Base-by-base conservation (phyloP, 2,888 invertebrate species). In the Lepidocyrtoides sp. region DNA sequence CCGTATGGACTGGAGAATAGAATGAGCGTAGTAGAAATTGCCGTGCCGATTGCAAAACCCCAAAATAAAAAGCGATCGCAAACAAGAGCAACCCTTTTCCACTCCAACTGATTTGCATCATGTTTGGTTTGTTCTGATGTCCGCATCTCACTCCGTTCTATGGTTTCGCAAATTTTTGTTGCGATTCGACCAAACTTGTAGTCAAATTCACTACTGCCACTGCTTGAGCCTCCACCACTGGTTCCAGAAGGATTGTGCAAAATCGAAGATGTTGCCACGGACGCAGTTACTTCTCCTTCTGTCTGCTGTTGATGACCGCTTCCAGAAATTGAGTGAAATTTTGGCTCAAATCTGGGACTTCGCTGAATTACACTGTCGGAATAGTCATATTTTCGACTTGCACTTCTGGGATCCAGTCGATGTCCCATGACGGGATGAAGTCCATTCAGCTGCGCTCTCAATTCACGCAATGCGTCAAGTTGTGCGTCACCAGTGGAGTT, bases 1-100 rank as follows among this genome's bases (percentile, higher is more conserved):
- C 96, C 96, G 66, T 96, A 96, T 94, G 96, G 97, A 94, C 96
- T 97, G 95, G 95, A 97, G 95, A 96, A 97, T 81, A 98, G 96
- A 94, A 98, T 98, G 92, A 97, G 97, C 0, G 97, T 97, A 0
- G 98, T 97, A n/a, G 97, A 97, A 93, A 97, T 96, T 77, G 97
- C 96, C 8, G 98, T 98, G 86, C 97, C 97, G 91, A 97, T 95
- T 91, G 97, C 96, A 95, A 98, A 98, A 26, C 97, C 96, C 90
- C 97, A 97, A 17, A 98, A 96, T 0, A 98, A 96, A 2, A 97
- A 96, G 54, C 97, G 96, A 95, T 98, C 98, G 91, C 98, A 96
- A 63, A 98, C 98, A 83, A 98, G 96, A 0, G 98, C 98, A 91
- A 97, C 95, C 94, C 97, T 97, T 94, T 97, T 97, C 98, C 98